Percentiles rank a stretch among this genome's conserved stretches.
These are phyloP conservation scores for Ploceus nigricollis DNA, from an alignment of 2,113 vertebrate species.

Conservation along the genomic window DNA sequence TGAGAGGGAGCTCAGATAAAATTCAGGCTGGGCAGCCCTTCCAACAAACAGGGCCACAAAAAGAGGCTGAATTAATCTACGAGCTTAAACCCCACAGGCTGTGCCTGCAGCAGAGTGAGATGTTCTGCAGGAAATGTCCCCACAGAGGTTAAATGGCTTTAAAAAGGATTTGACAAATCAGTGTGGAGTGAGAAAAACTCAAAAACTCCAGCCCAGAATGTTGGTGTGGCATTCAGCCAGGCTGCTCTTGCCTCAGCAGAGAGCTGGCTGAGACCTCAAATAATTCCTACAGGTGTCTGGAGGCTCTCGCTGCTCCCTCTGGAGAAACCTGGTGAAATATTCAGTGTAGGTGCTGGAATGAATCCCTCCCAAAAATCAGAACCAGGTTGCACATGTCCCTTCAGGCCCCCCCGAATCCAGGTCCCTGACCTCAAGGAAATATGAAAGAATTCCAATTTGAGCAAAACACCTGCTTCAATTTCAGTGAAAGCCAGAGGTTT, in stretches of 20 bases:
- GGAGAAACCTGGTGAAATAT: background rate
- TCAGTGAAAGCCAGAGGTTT: background rate
- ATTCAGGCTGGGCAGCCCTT: background rate
- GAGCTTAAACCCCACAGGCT: background rate
- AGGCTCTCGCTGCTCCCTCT: background rate
- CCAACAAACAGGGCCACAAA: background rate
- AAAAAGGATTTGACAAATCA: background rate
- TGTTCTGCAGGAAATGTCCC: background rate
- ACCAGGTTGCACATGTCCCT: background rate
- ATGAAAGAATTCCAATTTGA: background rate
- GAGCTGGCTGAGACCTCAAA: background rate
- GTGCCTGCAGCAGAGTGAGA: background rate
- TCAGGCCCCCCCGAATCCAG: accelerated
- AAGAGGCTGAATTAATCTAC: background rate
- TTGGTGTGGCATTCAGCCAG: background rate
- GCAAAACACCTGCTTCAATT: background rate
- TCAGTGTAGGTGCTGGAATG: background rate
- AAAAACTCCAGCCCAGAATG: background rate
- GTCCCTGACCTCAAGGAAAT: background rate
- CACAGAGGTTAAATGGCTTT: background rate
- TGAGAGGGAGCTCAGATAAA: background rate
- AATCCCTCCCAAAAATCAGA: background rate
- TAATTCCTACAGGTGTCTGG: background rate
- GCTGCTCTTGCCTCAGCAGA: background rate
- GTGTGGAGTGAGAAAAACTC: background rate